Conservation (phyloP, 1,140 invertebrate species). For the Oryctes rhinoceros region DNA sequence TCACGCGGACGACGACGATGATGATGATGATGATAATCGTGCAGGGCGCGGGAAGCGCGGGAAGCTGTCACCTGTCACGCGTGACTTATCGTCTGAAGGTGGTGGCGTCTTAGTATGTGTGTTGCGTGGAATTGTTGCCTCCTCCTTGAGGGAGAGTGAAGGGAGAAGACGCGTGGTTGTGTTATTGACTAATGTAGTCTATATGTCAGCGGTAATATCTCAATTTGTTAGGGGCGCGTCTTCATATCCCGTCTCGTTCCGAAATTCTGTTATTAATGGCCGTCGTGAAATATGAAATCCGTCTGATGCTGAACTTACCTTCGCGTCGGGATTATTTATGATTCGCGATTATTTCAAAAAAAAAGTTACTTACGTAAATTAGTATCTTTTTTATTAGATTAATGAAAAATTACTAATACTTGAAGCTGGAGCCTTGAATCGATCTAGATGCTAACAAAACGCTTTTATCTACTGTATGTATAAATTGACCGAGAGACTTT, state of each 20-base stretch:
- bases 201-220: conserved; percentile 33
- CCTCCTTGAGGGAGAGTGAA: neutral
- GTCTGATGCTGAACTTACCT: too few relatives aligned
- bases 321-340: too few relatives aligned
- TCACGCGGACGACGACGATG: neutral
- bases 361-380: too few relatives aligned
- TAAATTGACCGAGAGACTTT: too few relatives aligned
- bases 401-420: too few relatives aligned
- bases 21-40: conserved; percentile 37
- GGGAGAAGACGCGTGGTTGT: neutral
- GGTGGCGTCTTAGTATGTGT: neutral
- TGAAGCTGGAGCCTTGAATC: too few relatives aligned
- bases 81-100: conserved; percentile 45
- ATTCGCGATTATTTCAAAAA: too few relatives aligned
- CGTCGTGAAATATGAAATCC: conserved; percentile 6
- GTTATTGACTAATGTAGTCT: conserved; percentile 31
- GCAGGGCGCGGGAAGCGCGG: conserved; percentile 52
- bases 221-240: conserved; percentile 29
- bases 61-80: conserved; percentile 46
- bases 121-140: too few relatives aligned
- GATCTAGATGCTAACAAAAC: too few relatives aligned
- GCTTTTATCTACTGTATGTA: too few relatives aligned
- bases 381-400: too few relatives aligned
- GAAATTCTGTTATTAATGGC: neutral
- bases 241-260: conserved; percentile 5